Conservation (phyloP, 2,888 invertebrate genomes). For the Dysmachus trigonus region DNA sequence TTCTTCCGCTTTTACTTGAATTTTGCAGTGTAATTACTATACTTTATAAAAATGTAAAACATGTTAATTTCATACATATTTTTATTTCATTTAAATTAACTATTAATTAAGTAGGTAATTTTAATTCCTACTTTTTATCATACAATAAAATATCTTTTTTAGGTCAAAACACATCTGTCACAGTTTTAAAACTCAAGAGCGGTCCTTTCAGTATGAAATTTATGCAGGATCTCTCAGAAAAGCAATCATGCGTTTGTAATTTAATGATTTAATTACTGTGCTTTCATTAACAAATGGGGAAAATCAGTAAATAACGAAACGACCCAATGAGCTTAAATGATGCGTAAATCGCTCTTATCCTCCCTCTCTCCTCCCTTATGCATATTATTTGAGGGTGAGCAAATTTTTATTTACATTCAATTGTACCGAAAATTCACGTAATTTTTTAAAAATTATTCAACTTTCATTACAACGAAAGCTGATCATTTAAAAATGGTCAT, state of each 20-base stretch:
- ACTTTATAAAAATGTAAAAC: too few relatives aligned
- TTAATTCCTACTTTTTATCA: neutral
- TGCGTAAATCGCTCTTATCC: neutral
- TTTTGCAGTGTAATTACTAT: too few relatives aligned
- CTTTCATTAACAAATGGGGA: neutral
- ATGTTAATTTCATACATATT: neutral
- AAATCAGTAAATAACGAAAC: neutral
- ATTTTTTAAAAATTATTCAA: neutral
- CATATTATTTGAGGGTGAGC: neutral
- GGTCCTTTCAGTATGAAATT: neutral
- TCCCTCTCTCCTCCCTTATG: neutral
- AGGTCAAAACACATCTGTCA: neutral
- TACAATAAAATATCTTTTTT: neutral
- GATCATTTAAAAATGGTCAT: neutral
- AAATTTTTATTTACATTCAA: neutral
- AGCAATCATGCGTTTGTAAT: neutral
- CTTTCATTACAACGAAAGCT: neutral
- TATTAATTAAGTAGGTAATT: neutral
- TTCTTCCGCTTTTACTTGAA: too few relatives aligned
- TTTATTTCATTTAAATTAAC: neutral
- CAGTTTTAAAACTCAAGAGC: neutral
- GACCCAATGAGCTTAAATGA: neutral
- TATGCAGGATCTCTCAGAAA: neutral
- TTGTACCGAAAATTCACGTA: neutral
- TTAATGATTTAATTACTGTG: neutral